These are phyloP conservation scores for Leuciscus waleckii DNA, from an alignment of 2,797 vertebrate genomes.

Conservation along the genomic window DNA sequence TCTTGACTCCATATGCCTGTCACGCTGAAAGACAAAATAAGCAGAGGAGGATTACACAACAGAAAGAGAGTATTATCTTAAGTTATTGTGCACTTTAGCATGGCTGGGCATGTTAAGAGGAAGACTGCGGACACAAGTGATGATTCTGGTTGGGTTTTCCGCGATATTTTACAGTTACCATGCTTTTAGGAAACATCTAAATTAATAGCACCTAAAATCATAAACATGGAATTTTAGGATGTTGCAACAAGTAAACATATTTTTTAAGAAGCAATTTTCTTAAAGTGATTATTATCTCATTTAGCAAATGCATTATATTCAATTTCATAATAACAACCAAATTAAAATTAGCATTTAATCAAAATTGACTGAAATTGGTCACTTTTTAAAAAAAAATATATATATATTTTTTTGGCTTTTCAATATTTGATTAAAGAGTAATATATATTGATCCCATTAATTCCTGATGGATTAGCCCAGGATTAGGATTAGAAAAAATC, in stretches of 20 bases:
- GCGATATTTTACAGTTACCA: neutral
- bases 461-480: neutral
- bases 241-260: neutral
- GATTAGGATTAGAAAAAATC: too few relatives aligned
- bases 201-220: neutral
- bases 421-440: neutral
- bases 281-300: neutral
- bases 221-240: neutral
- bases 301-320: neutral
- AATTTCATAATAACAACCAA: neutral
- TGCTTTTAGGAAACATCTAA: neutral
- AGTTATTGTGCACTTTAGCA: neutral
- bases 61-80: neutral
- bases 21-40: conserved; percentile 26
- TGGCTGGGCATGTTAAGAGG: neutral
- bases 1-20: conserved; percentile 33
- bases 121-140: neutral
- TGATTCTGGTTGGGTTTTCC: neutral
- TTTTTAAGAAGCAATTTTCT: neutral
- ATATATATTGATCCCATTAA: neutral
- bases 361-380: neutral
- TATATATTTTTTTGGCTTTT: neutral
- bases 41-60: neutral
- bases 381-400: too few relatives aligned
- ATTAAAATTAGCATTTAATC: neutral